phyloP scores from a whole-genome alignment of 2,113 vertebrate species.

The Boulengerochromis microlepis region DNA sequence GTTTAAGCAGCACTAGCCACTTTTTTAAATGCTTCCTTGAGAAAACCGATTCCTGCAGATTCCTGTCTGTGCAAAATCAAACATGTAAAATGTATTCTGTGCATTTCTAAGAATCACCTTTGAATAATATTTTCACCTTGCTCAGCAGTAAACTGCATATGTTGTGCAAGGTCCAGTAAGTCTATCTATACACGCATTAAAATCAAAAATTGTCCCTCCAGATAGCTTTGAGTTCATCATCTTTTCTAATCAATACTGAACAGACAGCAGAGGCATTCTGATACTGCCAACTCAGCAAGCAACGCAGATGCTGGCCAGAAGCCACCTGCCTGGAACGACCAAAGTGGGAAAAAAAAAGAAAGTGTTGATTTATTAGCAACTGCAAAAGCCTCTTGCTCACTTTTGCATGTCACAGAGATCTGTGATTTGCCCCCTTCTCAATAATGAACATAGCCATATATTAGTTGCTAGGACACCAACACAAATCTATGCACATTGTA shows the following conservation, averaged over 20 bases:
- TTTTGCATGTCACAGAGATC: background rate
- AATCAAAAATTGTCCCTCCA: background rate
- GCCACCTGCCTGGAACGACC: background rate
- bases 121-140: background rate
- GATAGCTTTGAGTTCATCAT: background rate
- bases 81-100: background rate
- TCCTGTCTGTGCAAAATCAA: background rate
- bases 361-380: background rate
- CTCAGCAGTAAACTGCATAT: background rate
- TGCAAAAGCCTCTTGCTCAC: background rate
- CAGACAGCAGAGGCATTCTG: background rate
- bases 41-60: background rate
- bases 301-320: background rate
- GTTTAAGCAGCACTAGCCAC: background rate
- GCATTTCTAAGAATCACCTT: background rate
- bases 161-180: background rate
- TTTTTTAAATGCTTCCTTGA: background rate
- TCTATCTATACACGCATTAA: background rate
- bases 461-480: background rate
- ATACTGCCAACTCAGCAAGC: background rate
- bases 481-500: background rate
- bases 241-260: background rate
- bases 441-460: background rate
- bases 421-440: background rate
- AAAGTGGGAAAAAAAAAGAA: rapidly evolving